Conservation (phyloP, 2,797 vertebrate genomes). For the Denticeps clupeoides region DNA sequence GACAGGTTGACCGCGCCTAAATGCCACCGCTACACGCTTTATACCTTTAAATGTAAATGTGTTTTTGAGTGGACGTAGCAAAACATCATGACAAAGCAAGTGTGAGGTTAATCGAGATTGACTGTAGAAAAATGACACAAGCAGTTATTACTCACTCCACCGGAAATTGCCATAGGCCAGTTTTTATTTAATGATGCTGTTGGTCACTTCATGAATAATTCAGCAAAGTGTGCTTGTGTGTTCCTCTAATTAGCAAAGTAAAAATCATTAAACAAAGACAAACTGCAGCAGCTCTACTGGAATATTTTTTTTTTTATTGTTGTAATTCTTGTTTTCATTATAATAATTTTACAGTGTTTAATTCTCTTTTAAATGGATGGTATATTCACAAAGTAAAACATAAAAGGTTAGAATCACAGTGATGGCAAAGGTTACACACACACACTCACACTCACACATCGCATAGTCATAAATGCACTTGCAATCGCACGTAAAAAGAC, state of each 20-base stretch:
- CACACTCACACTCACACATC: slow-evolving; percentile 5
- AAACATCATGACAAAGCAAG: no score
- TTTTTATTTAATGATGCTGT: no score
- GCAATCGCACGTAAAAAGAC: slow-evolving; percentile 13
- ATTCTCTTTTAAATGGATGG: slow-evolving; percentile 53
- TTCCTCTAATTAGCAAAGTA: slow-evolving; percentile 1
- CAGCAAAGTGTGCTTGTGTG: no score
- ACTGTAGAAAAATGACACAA: no score
- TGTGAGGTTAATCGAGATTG: no score
- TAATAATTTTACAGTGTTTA: slow-evolving; percentile 59
- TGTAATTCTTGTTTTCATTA: slow-evolving; percentile 50
- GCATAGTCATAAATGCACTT: slow-evolving; percentile 4
- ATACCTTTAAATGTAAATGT: no score
- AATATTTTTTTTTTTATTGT: slow-evolving; percentile 67
- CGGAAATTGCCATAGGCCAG: no score
- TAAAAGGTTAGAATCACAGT: slow-evolving; percentile 65
- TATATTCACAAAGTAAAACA: slow-evolving; percentile 58
- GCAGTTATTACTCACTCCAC: no score
- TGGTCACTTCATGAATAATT: no score
- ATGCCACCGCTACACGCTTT: no score
- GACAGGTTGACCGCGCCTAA: no score
- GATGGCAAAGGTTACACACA: slow-evolving; percentile 47
- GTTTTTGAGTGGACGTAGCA: no score
- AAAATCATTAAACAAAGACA: slow-evolving; percentile 31
- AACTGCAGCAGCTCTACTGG: slow-evolving; percentile 57